Percentiles rank a stretch among this genome's conserved stretches.
phyloP scores from a whole-genome alignment of 2,797 vertebrate genomes.

The Loriculus beryllinus region DNA sequence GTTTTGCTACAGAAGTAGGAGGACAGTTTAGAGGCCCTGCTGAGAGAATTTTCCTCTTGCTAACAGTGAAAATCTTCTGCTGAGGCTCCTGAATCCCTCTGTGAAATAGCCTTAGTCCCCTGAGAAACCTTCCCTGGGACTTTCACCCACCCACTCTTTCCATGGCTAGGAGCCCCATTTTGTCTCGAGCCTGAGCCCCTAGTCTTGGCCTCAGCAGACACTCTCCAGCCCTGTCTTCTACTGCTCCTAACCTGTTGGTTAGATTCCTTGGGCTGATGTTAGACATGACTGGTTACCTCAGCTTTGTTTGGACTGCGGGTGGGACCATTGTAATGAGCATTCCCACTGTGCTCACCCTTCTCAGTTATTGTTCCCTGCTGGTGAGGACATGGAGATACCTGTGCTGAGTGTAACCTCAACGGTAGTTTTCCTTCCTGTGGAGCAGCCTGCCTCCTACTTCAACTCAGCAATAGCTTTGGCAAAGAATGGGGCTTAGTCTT shows the following conservation, averaged over 20 bases:
- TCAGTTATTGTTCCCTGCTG: background rate
- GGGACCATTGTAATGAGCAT: background rate
- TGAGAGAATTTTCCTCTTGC: background rate
- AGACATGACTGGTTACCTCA: background rate
- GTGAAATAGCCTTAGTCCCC: background rate
- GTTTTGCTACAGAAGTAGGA: slow-evolving; percentile 6
- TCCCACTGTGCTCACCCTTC: background rate
- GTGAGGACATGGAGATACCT: background rate
- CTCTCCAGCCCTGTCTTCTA: background rate
- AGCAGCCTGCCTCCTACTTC: background rate
- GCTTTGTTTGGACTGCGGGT: background rate
- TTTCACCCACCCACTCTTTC: background rate
- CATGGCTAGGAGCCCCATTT: background rate
- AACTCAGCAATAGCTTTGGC: background rate
- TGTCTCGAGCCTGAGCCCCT: background rate
- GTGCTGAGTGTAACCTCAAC: accelerated
- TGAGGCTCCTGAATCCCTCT: background rate
- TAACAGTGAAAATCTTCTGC: background rate
- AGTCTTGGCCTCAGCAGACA: background rate
- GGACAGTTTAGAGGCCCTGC: background rate
- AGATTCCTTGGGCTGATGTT: background rate
- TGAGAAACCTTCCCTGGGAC: background rate
- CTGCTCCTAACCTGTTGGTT: background rate
- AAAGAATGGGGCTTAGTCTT: background rate
- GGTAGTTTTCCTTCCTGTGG: background rate